Conservation (phyloP, 2,888 invertebrate genomes). For the Tanytarsus gracilentus region DNA sequence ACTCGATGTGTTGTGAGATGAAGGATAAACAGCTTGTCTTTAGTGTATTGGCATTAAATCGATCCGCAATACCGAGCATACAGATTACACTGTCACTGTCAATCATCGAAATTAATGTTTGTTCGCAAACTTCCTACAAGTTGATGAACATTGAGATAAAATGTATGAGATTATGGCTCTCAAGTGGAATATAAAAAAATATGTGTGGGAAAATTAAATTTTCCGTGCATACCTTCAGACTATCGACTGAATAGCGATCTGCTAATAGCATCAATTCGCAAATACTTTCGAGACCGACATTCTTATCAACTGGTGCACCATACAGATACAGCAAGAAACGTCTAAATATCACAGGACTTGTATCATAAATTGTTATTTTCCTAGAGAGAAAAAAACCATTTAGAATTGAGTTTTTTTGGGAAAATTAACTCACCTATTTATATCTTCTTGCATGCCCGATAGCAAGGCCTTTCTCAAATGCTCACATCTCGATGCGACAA, state of each 20-base stretch:
- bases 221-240: slow-evolving; percentile 43
- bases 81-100: slow-evolving; percentile 56
- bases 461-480: slow-evolving; percentile 60
- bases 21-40: slow-evolving; percentile 40
- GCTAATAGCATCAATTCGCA: slow-evolving; percentile 56
- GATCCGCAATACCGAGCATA: slow-evolving; percentile 56
- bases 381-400: slow-evolving; percentile 37
- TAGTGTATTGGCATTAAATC: slow-evolving; percentile 48
- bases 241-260: slow-evolving; percentile 54
- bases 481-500: slow-evolving; percentile 58
- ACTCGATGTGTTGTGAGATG: slow-evolving; percentile 37
- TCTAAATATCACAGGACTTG: slow-evolving; percentile 52
- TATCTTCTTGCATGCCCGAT: slow-evolving; percentile 62
- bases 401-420: background rate
- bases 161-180: background rate
- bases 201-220: background rate
- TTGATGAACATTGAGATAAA: slow-evolving; percentile 10
- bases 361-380: slow-evolving; percentile 58
- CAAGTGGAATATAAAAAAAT: background rate
- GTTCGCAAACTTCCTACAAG: slow-evolving; percentile 52
- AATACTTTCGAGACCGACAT: slow-evolving; percentile 47
- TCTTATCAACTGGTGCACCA: slow-evolving; percentile 49
- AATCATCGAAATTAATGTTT: slow-evolving; percentile 49
- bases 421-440: slow-evolving; percentile 48
- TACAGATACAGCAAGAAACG: slow-evolving; percentile 56